phyloP scores from a whole-genome alignment of 2,888 invertebrate genomes.

The Rhopalosiphum nymphaeae region DNA sequence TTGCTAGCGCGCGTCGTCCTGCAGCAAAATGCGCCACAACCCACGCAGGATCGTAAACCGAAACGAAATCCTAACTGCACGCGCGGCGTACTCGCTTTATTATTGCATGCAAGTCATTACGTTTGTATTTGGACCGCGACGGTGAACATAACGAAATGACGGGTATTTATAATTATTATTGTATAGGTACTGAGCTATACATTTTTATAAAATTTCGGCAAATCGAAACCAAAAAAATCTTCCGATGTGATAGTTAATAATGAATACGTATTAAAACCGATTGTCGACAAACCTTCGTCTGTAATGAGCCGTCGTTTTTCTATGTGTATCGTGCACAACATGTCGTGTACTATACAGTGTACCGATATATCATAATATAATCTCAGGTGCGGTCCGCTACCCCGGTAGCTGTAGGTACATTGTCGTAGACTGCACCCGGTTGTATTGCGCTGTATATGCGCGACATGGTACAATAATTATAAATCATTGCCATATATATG shows the following conservation, averaged over 20 bases:
- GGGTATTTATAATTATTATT: not conserved
- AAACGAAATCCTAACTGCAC: not conserved
- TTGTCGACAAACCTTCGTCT: not conserved
- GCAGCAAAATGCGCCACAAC: not conserved
- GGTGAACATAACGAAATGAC: not conserved
- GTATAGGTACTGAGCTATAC: not conserved
- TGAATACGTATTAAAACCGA: not conserved
- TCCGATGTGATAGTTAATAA: not conserved
- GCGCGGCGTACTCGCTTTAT: not conserved
- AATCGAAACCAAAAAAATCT: not conserved
- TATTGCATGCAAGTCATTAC: not conserved
- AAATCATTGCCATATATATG: not conserved
- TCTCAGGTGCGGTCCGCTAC: not conserved
- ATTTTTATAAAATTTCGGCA: not conserved
- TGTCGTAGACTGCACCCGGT: not conserved
- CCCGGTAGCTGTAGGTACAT: not conserved
- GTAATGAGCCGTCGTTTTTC: not conserved
- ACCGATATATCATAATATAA: not conserved
- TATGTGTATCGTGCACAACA: not conserved
- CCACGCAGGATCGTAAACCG: not conserved
- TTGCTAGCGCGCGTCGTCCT: not conserved
- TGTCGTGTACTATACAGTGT: not conserved
- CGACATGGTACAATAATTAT: not conserved
- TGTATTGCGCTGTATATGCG: not conserved
- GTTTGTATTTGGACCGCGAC: not conserved